Evolutionary conservation across 2,113 vertebrate genomes (phyloP).

Genomic region (Balaenoptera acutorostrata): DNA sequence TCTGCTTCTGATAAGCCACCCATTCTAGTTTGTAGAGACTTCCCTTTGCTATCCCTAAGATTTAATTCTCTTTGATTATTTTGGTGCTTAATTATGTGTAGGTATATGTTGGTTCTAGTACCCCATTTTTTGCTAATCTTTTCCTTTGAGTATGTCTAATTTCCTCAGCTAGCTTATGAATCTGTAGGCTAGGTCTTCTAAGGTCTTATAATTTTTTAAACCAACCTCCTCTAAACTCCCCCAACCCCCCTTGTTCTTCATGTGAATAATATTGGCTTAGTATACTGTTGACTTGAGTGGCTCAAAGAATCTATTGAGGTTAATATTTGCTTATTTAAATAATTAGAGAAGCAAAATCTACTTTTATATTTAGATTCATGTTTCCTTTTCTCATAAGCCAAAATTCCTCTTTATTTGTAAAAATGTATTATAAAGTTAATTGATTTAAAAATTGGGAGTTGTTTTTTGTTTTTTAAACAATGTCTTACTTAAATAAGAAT

Average conservation of each 20-base stretch:
- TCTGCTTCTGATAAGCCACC: not conserved
- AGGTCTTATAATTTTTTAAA: not conserved
- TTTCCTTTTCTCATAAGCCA: not conserved
- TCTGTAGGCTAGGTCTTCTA: not conserved
- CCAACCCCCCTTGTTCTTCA: not conserved
- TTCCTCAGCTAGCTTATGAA: not conserved
- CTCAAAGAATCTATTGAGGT: not conserved
- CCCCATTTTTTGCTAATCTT: not conserved
- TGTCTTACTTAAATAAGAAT: constrained; percentile 32
- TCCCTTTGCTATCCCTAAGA: not conserved
- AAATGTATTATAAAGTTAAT: not conserved
- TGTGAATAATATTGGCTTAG: not conserved
- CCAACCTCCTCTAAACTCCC: not conserved
- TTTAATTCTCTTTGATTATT: not conserved
- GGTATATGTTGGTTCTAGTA: not conserved
- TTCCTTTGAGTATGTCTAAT: not conserved
- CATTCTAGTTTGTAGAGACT: not conserved
- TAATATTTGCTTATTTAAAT: not conserved
- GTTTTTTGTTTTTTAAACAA: not conserved
- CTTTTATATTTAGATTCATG: not conserved
- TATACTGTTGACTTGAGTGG: not conserved
- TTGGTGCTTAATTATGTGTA: not conserved
- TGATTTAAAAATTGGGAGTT: not conserved
- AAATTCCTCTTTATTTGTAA: not conserved
- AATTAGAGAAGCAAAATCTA: not conserved